phyloP scores from a whole-genome alignment of 2,113 vertebrate genomes.

The Neoarius graeffei region DNA sequence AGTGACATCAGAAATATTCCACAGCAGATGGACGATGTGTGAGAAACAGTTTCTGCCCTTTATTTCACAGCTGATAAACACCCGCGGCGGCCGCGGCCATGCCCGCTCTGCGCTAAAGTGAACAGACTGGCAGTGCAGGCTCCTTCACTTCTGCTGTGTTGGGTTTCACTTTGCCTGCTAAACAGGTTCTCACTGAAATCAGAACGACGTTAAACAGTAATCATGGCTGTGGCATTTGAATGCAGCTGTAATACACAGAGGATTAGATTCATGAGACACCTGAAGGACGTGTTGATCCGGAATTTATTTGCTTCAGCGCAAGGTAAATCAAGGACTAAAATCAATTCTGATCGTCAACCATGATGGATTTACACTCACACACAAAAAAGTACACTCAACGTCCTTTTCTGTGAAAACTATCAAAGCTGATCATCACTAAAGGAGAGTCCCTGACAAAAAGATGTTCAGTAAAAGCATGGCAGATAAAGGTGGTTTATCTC shows the following conservation, averaged over 20 bases:
- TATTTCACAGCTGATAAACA: conserved; percentile 28
- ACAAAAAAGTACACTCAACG: not conserved
- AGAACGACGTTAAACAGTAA: not conserved
- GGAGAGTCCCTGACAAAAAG: no score
- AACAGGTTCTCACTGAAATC: not conserved
- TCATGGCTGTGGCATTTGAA: not conserved
- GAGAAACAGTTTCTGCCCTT: not conserved
- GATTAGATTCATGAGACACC: not conserved
- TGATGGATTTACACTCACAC: not conserved
- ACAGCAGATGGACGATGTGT: not conserved
- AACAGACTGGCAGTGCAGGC: conserved; percentile 11
- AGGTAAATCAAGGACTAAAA: not conserved
- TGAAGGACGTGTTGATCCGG: not conserved
- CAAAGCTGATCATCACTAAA: not conserved
- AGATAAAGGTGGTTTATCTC: no score
- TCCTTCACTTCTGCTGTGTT: not conserved
- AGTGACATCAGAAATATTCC: not conserved
- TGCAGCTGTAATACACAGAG: not conserved
- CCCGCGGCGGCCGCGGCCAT: not conserved
- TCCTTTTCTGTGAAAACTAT: not conserved
- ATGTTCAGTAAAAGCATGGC: not conserved
- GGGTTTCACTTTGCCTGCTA: not conserved
- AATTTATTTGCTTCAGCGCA: not conserved
- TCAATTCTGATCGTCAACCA: not conserved
- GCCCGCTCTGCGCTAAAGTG: conserved; percentile 40